These are phyloP conservation scores for Parnassius orleans DNA, from an alignment of 2,888 invertebrate species.

Conservation along the genomic window DNA sequence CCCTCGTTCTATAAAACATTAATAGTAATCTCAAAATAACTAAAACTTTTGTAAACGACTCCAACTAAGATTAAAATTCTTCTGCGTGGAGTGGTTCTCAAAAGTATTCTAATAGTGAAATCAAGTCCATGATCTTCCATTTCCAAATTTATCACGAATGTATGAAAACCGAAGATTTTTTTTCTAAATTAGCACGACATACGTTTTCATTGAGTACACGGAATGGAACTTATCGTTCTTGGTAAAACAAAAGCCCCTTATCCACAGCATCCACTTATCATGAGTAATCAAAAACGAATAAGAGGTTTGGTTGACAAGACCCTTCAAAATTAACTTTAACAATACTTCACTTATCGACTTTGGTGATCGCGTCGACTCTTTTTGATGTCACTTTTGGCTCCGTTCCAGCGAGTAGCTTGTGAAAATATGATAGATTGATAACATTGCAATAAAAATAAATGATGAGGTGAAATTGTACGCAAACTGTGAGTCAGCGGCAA, in stretches of 20 bases:
- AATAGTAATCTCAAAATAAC: too few relatives aligned
- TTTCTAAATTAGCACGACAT: too few relatives aligned
- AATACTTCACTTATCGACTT: constrained; percentile 13
- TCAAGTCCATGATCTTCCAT: too few relatives aligned
- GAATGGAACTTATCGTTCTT: neutral
- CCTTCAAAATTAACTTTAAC: constrained; percentile 15
- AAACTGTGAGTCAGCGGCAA: too few relatives aligned
- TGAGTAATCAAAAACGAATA: constrained; percentile 20
- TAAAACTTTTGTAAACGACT: too few relatives aligned
- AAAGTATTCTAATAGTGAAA: too few relatives aligned
- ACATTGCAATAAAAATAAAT: neutral
- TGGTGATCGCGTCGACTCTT: constrained; percentile 5
- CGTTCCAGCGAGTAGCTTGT: constrained; percentile 3
- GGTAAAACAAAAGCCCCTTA: constrained; percentile 10
- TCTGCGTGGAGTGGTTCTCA: too few relatives aligned
- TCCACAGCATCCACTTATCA: neutral
- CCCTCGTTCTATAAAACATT: too few relatives aligned
- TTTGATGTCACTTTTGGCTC: constrained; percentile 19
- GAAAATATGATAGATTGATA: neutral
- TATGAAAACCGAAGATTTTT: too few relatives aligned
- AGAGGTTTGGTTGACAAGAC: constrained; percentile 9
- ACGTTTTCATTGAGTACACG: too few relatives aligned
- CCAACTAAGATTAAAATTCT: too few relatives aligned
- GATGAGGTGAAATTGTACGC: neutral
- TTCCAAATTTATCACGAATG: too few relatives aligned